Evolutionary conservation across 64 coral and sea anemone genomes (phyloP).

Genomic region (Platygyra sinensis): DNA sequence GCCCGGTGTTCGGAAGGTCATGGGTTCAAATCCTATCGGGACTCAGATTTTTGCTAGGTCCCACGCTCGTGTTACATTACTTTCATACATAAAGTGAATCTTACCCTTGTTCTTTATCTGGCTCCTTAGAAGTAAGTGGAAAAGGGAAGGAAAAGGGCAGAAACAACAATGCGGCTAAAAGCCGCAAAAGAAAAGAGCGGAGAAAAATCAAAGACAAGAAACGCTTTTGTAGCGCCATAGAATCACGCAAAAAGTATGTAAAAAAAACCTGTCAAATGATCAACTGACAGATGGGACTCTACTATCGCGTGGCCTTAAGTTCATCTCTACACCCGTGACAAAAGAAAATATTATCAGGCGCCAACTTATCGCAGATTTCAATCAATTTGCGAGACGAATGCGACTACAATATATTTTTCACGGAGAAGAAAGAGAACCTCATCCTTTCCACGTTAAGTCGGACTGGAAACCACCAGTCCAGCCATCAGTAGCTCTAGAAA

Average conservation of each 20-base stretch:
- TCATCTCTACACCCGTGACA: constrained; percentile 47
- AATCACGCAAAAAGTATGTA: constrained; percentile 6
- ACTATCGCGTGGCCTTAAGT: constrained; percentile 61
- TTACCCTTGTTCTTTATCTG: too few species aligned
- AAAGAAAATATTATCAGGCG: constrained; percentile 30
- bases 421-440: constrained; percentile 28
- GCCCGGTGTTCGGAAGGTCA: too few species aligned
- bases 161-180: constrained; percentile 1
- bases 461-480: constrained; percentile 50
- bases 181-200: constrained; percentile 13
- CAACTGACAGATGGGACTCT: constrained; percentile 56
- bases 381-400: constrained; percentile 39
- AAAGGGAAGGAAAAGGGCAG: neutral
- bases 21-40: too few species aligned
- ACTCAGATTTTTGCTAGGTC: too few species aligned
- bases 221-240: constrained; percentile 1
- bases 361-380: constrained; percentile 43
- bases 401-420: constrained; percentile 42
- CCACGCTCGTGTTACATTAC: too few species aligned
- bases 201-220: constrained; percentile 1
- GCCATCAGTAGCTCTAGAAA: constrained; percentile 59
- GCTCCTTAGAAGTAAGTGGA: neutral
- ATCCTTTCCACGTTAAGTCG: constrained; percentile 57
- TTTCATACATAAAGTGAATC: too few species aligned
- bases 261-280: constrained; percentile 55